Evolutionary conservation across 2,888 invertebrate genomes (phyloP).

Genomic region (Dichetophora obliterata): DNA sequence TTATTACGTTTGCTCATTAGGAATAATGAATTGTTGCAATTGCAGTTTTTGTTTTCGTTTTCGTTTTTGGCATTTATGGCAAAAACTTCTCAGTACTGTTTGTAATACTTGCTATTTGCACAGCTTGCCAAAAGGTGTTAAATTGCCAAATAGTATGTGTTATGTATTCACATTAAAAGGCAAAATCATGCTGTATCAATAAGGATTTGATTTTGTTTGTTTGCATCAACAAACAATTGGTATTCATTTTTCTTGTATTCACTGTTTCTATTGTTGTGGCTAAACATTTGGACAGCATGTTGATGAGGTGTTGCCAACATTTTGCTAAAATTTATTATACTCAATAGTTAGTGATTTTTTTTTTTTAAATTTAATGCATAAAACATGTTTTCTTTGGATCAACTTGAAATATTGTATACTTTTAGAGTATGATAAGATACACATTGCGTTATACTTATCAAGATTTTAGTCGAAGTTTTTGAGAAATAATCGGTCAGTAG

Average conservation of each 20-base stretch:
- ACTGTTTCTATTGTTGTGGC: neutral
- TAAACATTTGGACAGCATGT: too few species aligned
- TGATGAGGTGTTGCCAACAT: slow-evolving; percentile 1
- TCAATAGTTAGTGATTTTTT: too few species aligned
- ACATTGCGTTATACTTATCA: too few species aligned
- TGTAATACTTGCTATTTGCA: slow-evolving; percentile 3
- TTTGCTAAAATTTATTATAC: neutral
- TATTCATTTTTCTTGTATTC: slow-evolving; percentile 2
- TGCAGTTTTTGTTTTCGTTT: neutral
- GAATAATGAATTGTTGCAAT: slow-evolving; percentile 20
- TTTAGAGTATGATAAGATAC: too few species aligned
- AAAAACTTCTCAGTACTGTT: slow-evolving; percentile 28
- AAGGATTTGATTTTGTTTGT: slow-evolving; percentile 2
- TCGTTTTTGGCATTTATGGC: too few species aligned
- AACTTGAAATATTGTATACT: too few species aligned
- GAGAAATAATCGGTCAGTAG: too few species aligned
- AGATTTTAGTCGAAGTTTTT: too few species aligned
- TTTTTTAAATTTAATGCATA: too few species aligned
- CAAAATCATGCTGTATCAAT: neutral
- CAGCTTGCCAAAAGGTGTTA: slow-evolving; percentile 38
- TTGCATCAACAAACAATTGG: neutral
- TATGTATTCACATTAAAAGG: neutral
- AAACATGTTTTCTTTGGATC: too few species aligned
- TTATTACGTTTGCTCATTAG: slow-evolving; percentile 33
- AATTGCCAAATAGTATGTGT: slow-evolving; percentile 19